Conservation (phyloP, 2,113 vertebrate species). For the Arvicanthis niloticus region DNA sequence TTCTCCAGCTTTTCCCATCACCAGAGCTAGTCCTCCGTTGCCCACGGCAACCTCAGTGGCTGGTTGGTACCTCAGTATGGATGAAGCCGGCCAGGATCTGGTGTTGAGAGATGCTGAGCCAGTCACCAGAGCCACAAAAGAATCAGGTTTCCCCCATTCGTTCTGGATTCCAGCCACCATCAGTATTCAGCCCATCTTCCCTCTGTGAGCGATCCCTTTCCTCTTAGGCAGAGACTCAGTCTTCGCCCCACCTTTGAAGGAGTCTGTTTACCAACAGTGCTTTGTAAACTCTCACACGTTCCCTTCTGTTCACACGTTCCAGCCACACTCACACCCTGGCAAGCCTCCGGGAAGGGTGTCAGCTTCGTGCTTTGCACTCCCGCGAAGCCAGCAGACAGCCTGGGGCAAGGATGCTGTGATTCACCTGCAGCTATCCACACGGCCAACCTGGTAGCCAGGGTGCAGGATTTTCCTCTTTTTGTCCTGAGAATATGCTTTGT, state of each 20-base stretch:
- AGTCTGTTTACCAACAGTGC: slow-evolving; percentile 61
- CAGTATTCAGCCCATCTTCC: neutral
- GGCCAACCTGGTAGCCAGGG: neutral
- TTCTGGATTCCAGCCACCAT: neutral
- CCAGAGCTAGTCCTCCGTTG: slow-evolving; percentile 55
- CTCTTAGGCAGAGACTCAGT: neutral
- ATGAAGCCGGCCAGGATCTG: slow-evolving; percentile 52
- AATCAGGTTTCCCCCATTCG: slow-evolving; percentile 55
- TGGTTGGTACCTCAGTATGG: slow-evolving; percentile 43
- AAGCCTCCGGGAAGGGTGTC: neutral
- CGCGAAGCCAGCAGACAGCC: neutral
- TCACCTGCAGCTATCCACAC: neutral
- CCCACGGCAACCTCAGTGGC: slow-evolving; percentile 72
- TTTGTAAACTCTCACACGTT: slow-evolving; percentile 4
- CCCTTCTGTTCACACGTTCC: neutral
- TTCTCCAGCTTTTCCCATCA: neutral
- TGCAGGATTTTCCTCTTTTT: neutral
- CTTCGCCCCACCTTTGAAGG: neutral
- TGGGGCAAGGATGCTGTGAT: neutral
- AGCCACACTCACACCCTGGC: neutral
- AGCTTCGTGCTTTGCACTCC: neutral
- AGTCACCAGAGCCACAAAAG: slow-evolving; percentile 52
- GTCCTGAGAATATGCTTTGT: slow-evolving; percentile 32
- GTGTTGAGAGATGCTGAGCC: neutral
- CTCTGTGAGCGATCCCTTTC: neutral